These are phyloP conservation scores for Acleris laterana DNA, from an alignment of 2,888 invertebrate species.

Conservation along the genomic window DNA sequence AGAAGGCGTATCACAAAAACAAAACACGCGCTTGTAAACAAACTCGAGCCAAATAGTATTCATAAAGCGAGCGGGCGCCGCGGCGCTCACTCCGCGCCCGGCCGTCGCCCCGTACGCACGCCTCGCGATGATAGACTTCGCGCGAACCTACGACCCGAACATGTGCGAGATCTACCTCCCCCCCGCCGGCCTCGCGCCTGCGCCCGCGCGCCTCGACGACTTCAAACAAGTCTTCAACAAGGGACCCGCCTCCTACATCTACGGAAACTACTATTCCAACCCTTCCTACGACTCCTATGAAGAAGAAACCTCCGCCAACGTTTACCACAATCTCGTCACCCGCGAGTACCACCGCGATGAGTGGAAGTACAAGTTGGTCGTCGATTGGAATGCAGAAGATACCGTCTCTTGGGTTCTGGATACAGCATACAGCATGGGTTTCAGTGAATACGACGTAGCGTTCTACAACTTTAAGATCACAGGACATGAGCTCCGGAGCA, in stretches of 20 bases:
- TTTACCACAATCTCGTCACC: conserved; percentile 74
- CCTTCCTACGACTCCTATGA: conserved; percentile 70
- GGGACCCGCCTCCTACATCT: conserved; percentile 66
- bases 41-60: conserved; percentile 62
- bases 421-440: conserved; percentile 63
- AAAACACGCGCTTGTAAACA: conserved; percentile 60
- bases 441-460: conserved; percentile 71
- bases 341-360: conserved; percentile 71
- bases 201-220: conserved; percentile 76
- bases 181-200: conserved; percentile 54
- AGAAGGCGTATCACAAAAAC: conserved; percentile 28
- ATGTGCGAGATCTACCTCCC: conserved; percentile 73
- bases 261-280: conserved; percentile 70
- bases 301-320: conserved; percentile 65
- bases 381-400: conserved; percentile 83
- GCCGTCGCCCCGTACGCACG: conserved; percentile 54
- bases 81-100: conserved; percentile 51
- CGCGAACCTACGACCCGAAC: conserved; percentile 76
- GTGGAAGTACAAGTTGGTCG: conserved; percentile 81
- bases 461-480: conserved; percentile 72
- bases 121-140: conserved; percentile 75
- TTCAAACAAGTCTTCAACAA: conserved; percentile 77
- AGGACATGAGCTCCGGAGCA: conserved; percentile 64
- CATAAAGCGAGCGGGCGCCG: conserved; percentile 53
- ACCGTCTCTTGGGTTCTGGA: conserved; percentile 83